A percentile compares a stretch with the other conserved stretches of the same genome.
phyloP scores from a whole-genome alignment of 2,888 invertebrate species.

The Cyclophora albipunctata region DNA sequence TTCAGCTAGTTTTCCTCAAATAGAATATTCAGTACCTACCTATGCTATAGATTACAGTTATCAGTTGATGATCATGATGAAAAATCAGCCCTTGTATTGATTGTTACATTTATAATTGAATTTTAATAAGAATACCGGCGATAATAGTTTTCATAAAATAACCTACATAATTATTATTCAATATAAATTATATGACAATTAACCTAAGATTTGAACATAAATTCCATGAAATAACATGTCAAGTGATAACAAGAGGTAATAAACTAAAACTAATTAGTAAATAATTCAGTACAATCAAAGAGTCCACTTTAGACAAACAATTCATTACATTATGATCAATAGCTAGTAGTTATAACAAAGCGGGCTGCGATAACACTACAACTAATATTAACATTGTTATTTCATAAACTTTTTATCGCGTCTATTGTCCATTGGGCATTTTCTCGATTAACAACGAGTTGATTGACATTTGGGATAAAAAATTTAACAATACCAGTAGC shows the following conservation, averaged over 20 bases:
- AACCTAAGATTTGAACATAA: neutral
- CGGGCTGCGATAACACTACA: conserved; percentile 31
- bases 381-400: conserved; percentile 37
- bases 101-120: no score
- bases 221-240: conserved; percentile 3
- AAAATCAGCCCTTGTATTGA: no score
- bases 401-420: conserved; percentile 41
- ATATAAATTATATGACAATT: no score
- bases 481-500: conserved; percentile 40
- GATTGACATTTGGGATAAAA: conserved; percentile 49
- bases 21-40: no score
- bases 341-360: conserved; percentile 32
- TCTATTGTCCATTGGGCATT: conserved; percentile 50
- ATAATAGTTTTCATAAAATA: no score
- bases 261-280: neutral
- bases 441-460: conserved; percentile 45
- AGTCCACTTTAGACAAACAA: conserved; percentile 10
- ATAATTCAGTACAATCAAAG: conserved; percentile 1
- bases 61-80: no score
- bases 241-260: no score
- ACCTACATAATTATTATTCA: no score
- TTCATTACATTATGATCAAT: conserved; percentile 27
- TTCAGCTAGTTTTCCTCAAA: no score
- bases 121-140: no score
- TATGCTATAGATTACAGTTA: no score